Evolutionary conservation across 2,113 vertebrate genomes (phyloP).

Genomic region (Neomonachus schauinslandi): DNA sequence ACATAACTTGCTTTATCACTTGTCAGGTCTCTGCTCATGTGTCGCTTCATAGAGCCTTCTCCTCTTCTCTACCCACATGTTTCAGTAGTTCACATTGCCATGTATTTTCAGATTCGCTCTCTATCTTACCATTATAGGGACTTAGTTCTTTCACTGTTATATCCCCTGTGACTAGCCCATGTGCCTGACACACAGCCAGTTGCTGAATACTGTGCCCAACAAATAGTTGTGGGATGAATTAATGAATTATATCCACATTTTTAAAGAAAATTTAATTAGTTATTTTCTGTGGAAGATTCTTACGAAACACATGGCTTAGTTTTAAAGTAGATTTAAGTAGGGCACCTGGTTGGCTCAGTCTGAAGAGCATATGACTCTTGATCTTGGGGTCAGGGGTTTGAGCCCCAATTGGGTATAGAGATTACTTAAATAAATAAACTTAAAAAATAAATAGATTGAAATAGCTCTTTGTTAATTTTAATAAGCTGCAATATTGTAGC

Average conservation of each 20-base stretch:
- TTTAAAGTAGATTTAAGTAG: not conserved
- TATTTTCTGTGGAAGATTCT: conserved; percentile 2
- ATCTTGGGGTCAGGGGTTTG: not conserved
- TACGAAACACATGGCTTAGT: not conserved
- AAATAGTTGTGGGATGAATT: not conserved
- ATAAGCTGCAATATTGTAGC: not conserved
- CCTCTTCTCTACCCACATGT: not conserved
- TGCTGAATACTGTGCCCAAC: not conserved
- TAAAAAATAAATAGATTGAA: not conserved
- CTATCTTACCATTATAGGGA: not conserved
- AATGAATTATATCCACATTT: not conserved
- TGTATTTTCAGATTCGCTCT: not conserved
- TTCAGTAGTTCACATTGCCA: not conserved
- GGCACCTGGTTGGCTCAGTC: not conserved
- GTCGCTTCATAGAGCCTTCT: not conserved
- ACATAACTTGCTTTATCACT: not conserved
- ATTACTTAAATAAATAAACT: not conserved
- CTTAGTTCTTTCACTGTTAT: not conserved
- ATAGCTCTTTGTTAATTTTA: conserved; percentile 13
- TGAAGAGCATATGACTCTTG: not conserved
- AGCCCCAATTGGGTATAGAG: not conserved
- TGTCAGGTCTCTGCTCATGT: not conserved
- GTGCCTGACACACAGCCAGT: not conserved
- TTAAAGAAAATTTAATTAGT: not conserved
- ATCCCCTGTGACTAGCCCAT: not conserved